Conservation (phyloP, 2,888 invertebrate species). For the Caenorhabditis sp. region DNA sequence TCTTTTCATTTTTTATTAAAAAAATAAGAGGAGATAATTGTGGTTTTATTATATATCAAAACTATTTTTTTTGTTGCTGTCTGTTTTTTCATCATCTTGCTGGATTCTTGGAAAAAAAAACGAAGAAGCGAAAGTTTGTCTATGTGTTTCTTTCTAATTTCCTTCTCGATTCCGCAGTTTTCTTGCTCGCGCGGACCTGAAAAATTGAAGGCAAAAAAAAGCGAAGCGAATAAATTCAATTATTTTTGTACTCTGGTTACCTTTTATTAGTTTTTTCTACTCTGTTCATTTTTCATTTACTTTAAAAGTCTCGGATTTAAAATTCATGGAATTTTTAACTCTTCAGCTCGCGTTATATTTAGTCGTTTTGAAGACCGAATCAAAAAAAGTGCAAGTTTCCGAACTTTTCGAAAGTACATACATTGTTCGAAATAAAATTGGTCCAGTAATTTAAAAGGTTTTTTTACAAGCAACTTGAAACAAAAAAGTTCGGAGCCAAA, state of each 20-base stretch:
- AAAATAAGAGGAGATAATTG: not conserved
- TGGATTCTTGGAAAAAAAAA: too few species aligned
- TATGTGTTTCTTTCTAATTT: too few species aligned
- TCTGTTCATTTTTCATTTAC: not conserved
- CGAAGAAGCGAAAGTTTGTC: too few species aligned
- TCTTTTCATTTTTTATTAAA: not conserved
- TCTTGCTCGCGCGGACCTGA: not conserved
- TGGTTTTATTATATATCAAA: not conserved
- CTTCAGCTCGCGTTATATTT: not conserved
- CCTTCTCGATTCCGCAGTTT: not conserved
- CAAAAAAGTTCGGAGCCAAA: too few species aligned
- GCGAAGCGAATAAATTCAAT: not conserved
- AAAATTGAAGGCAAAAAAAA: not conserved
- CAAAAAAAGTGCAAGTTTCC: too few species aligned
- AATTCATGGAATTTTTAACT: slow-evolving; percentile 1
- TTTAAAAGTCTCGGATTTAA: not conserved
- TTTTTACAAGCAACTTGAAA: too few species aligned
- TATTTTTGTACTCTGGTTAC: not conserved
- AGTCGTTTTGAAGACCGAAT: too few species aligned
- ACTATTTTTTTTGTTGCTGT: too few species aligned
- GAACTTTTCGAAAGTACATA: too few species aligned
- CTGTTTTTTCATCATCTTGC: too few species aligned
- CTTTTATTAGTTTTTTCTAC: not conserved
- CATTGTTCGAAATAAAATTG: too few species aligned
- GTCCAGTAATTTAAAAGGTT: too few species aligned